phyloP scores from a whole-genome alignment of 2,113 vertebrate genomes.

The Shinisaurus crocodilurus region DNA sequence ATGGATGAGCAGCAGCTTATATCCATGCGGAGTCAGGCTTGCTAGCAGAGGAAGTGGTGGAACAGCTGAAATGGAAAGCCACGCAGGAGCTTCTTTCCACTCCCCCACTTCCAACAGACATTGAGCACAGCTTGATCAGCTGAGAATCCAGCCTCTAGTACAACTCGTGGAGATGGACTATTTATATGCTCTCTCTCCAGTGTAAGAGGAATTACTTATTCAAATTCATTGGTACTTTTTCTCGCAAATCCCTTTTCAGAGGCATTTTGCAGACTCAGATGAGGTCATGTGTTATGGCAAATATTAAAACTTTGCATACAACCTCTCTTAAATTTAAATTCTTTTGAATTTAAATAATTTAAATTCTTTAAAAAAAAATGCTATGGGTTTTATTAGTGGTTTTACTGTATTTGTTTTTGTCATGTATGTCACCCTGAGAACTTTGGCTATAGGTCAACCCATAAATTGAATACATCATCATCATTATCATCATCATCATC shows the following conservation, averaged over 20 bases:
- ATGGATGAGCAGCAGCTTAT: constrained; percentile 66
- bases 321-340: no score
- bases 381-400: no score
- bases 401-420: no score
- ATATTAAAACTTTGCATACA: neutral
- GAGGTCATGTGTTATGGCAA: constrained; percentile 14
- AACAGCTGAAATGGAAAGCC: constrained; percentile 64
- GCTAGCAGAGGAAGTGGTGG: constrained; percentile 65
- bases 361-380: no score
- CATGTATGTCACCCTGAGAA: no score
- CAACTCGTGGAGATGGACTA: constrained; percentile 44
- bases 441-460: no score
- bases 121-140: constrained; percentile 54
- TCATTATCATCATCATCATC: no score
- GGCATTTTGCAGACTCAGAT: constrained; percentile 3
- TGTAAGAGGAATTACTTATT: constrained; percentile 29
- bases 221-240: constrained; percentile 13
- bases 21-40: constrained; percentile 65
- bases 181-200: constrained; percentile 14
- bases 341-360: no score
- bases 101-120: constrained; percentile 17
- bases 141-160: constrained; percentile 43
- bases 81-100: constrained; percentile 41
- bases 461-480: no score
- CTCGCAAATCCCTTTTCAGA: constrained; percentile 37